A percentile compares a stretch with the other conserved stretches of the same genome.
Conservation (phyloP, 2,113 vertebrate genomes). For the Ceratotherium simum region DNA sequence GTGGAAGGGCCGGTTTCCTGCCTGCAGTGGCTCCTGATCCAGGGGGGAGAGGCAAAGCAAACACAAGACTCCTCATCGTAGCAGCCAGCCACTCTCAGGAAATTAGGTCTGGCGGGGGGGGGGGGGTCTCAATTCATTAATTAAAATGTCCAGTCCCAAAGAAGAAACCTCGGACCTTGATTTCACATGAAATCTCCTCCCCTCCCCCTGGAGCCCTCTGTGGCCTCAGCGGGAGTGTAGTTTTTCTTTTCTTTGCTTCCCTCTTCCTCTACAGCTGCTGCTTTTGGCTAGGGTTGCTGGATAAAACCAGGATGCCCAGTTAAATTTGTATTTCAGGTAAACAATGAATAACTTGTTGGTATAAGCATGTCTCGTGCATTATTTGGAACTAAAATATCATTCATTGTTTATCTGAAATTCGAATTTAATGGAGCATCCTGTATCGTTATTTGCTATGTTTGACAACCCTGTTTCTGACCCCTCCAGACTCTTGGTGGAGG, state of each 20-base stretch:
- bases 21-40: background rate
- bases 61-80: background rate
- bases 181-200: background rate
- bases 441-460: background rate
- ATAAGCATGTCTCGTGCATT: background rate
- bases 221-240: no score
- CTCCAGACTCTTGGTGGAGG: fast-evolving
- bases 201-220: background rate
- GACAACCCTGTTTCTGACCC: background rate
- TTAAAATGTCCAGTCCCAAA: background rate
- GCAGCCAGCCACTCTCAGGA: background rate
- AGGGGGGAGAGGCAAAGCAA: background rate
- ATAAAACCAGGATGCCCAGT: no score
- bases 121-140: background rate
- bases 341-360: background rate
- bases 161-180: background rate
- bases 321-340: background rate
- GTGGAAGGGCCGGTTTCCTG: background rate
- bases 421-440: background rate
- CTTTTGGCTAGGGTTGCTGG: background rate
- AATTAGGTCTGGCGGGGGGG: background rate
- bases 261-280: background rate
- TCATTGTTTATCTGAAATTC: background rate
- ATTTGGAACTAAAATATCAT: background rate
- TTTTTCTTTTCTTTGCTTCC: no score